phyloP scores from a whole-genome alignment of 2,888 invertebrate species.

The Bimastos eiseni region DNA sequence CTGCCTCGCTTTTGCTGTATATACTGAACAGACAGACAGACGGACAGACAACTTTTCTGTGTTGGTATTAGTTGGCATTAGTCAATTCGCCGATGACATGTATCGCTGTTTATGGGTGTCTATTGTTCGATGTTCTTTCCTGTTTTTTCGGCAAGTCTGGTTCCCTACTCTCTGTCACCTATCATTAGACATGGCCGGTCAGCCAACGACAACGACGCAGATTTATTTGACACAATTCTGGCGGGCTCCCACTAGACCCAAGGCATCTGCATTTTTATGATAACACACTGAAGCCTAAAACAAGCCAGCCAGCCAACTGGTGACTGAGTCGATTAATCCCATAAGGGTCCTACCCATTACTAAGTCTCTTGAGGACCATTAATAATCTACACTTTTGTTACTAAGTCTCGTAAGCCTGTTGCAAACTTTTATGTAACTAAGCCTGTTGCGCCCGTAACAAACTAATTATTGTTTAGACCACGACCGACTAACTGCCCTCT shows the following conservation, averaged over 20 bases:
- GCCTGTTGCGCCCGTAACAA: not conserved
- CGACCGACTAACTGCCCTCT: not conserved
- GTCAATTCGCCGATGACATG: not conserved
- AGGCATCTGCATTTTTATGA: not conserved
- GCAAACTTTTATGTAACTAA: no score
- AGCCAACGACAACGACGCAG: not conserved
- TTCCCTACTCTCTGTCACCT: not conserved
- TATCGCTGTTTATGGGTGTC: not conserved
- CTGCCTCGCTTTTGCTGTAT: not conserved
- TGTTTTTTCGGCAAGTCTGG: not conserved
- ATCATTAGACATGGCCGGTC: slow-evolving; percentile 13
- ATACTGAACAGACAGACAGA: not conserved
- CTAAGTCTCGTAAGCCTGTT: not conserved
- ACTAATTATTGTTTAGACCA: not conserved
- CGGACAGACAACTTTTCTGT: not conserved
- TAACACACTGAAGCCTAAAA: not conserved
- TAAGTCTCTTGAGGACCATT: not conserved
- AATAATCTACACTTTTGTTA: not conserved
- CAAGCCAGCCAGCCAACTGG: not conserved
- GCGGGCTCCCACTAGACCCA: not conserved
- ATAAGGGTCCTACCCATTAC: not conserved
- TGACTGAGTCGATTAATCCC: not conserved
- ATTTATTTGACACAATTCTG: not conserved
- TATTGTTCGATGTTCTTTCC: not conserved
- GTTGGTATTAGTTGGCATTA: not conserved